Base-by-base conservation (phyloP, 2,888 invertebrate species). In the Tenthredo distinguenda region DNA sequence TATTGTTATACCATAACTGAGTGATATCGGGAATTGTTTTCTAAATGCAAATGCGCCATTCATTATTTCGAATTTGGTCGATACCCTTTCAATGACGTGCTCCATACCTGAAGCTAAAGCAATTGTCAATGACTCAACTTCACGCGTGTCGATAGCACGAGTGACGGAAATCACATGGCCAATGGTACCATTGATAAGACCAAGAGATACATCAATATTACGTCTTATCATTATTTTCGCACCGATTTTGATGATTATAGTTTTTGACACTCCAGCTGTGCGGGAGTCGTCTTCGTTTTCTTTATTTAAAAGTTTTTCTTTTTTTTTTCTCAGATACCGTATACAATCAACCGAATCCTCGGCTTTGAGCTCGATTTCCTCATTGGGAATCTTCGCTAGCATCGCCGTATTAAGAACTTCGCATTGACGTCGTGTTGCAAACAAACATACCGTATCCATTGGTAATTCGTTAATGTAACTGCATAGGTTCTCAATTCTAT, bases 381-480 rank as follows among this genome's bases (percentile, higher is more conserved):
- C 85, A 0, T 84, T 68, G 9, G 86, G 10, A 58, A 91, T 87
- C 18, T 72, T 83, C 50, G 82, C 79, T 62, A 92, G 85, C 90
- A 92, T 90, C 26, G 88, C 89, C 79, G 79, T 82, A 86, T 92
- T 92, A 10, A 91, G 85, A 83, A 87, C 87, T 76, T 89, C 82
- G 87, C 91, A 91, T 88, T 90, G 88, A 50, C 90, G 84, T 86
- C 88, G 86, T 9, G 90, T 91, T 10, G 91, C 88, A 34, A 91
- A 86, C 84, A 91, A 88, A 84, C 89, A 91, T 86, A 91, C 88
- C 21, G 90, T 87, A 87, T 89, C 88, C 34, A 83, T 47, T 34
- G 90, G 88, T 84, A 91, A 87, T 21, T 85, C 79, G 34, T 85
- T 85, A 9, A 90, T 87, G 71, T 86, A 87, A 84, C 88, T 65